Percentiles rank a stretch among this genome's conserved stretches.
These are phyloP conservation scores for Cliona cf. orientalis DNA, from an alignment of 37 sponge, comb jelly and placozoan genomes.

Conservation along the genomic window DNA sequence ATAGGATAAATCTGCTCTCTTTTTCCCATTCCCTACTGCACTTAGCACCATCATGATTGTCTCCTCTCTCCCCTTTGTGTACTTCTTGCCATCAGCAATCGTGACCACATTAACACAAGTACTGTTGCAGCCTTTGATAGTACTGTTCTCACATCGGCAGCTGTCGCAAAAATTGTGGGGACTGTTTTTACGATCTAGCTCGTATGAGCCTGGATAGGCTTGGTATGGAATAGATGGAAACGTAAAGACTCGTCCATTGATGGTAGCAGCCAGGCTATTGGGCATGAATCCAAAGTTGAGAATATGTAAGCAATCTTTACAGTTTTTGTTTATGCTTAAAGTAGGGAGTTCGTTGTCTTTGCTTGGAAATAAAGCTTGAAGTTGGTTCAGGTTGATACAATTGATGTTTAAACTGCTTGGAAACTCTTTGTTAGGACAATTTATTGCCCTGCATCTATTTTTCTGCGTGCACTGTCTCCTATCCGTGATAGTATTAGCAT, in stretches of 20 bases:
- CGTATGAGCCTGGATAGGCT: constrained; percentile 3
- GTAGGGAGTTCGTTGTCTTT: neutral
- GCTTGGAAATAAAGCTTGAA: constrained; percentile 15
- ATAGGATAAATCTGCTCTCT: constrained; percentile 32
- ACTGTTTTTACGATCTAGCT: too few relatives aligned
- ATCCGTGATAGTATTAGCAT: neutral
- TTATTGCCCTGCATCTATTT: constrained; percentile 60
- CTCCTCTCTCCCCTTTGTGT: too few relatives aligned
- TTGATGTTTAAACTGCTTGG: constrained; percentile 15
- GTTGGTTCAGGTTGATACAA: constrained; percentile 49
- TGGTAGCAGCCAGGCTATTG: constrained; percentile 35
- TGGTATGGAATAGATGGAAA: constrained; percentile 62
- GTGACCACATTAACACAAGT: too few relatives aligned
- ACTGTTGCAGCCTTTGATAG: too few relatives aligned
- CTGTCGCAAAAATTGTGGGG: too few relatives aligned
- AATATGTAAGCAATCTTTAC: constrained; percentile 24
- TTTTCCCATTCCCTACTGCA: neutral
- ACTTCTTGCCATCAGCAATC: too few relatives aligned
- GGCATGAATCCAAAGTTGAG: constrained; percentile 86
- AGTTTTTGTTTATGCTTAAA: neutral
- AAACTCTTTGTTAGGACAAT: constrained; percentile 72
- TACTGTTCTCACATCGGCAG: too few relatives aligned
- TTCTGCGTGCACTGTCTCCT: constrained; percentile 13
- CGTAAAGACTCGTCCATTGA: constrained; percentile 73
- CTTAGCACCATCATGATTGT: constrained; percentile 42